Conservation (phyloP, 30 jellyfish, hydroid and myxozoan genomes). For the Pelagia noctiluca region DNA sequence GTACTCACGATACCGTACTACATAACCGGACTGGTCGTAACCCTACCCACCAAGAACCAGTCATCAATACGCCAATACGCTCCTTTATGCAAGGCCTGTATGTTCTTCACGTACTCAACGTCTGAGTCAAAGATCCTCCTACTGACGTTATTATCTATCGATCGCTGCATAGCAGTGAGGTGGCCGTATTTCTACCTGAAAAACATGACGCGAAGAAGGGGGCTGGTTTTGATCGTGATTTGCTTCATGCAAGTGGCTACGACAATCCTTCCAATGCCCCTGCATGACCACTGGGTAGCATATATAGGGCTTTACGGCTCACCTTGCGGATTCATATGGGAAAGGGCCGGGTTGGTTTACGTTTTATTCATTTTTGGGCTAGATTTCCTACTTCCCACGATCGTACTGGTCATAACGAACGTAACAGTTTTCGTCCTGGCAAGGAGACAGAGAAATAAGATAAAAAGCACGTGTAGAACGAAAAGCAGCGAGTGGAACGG, state of each 20-base stretch:
- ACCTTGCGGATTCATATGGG: conserved; percentile 17
- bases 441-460: conserved; percentile 4
- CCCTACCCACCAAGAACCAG: neutral
- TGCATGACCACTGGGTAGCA: neutral
- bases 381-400: neutral
- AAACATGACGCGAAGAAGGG: neutral
- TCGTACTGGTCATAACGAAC: neutral
- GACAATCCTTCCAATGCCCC: neutral
- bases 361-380: neutral
- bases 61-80: neutral
- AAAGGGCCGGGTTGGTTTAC: neutral
- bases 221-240: neutral
- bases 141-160: conserved; percentile 8
- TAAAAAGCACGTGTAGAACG: neutral
- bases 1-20: conserved; percentile 9
- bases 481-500: neutral
- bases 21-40: neutral
- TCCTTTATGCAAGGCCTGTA: neutral
- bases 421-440: conserved; percentile 14
- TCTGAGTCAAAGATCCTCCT: neutral
- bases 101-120: neutral
- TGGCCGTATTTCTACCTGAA: conserved; percentile 7
- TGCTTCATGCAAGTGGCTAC: neutral
- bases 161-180: neutral
- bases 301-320: neutral